Evolutionary conservation across 2,888 invertebrate genomes (phyloP), one percentile per base, ranked within the genome.

Genomic region (Lochmaea crataegi): DNA sequence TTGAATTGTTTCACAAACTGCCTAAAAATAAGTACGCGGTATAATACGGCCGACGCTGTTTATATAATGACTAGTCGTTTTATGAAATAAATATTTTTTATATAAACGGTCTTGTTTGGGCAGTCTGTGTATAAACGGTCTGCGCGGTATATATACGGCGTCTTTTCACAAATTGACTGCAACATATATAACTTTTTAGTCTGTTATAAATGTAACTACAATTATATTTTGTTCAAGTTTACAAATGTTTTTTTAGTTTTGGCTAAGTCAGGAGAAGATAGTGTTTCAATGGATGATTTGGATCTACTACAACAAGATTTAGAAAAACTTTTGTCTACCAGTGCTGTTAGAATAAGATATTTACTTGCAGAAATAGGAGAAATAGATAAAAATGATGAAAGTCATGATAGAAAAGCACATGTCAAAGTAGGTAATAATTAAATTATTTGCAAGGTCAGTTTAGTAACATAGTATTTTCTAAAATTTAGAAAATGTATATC

Each of bases 301-400:
- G 96, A 97, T 85, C 90, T 91, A 1, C 87, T 98, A 11, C 97
- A 98, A 85, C 87, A 93, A 66, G 97, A 98, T 85, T 87, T 97
- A 66, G 97, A 98, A 86, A 92, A 93, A 26, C 88, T 97, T 65
- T 89, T 97, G 32, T 94, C 95, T 0, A 93, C 93, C 66, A 94
- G 94, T 68, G 95, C 95, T 0, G 90, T 96, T 16, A 89, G 97
- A 71, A 90, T 93, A 78, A 90, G 95, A 79, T 91, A 92, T 74
- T 90, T 97, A n/a, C 93, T 93, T 80, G 89, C 91, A 2, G 94
- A 95, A 87, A 76, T 78, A 65, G 76, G 75, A 7, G 79, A 79
- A 75, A 72, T 78, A 74, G 93, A 94, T 78, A 89, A 88, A 61
- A 89, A 89, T 45, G 91, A 91, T 71, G 79, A 89, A 74, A 80